Percentiles rank a stretch among this genome's conserved stretches.
Conservation (phyloP, 2,797 vertebrate species). For the Poecilia picta region DNA sequence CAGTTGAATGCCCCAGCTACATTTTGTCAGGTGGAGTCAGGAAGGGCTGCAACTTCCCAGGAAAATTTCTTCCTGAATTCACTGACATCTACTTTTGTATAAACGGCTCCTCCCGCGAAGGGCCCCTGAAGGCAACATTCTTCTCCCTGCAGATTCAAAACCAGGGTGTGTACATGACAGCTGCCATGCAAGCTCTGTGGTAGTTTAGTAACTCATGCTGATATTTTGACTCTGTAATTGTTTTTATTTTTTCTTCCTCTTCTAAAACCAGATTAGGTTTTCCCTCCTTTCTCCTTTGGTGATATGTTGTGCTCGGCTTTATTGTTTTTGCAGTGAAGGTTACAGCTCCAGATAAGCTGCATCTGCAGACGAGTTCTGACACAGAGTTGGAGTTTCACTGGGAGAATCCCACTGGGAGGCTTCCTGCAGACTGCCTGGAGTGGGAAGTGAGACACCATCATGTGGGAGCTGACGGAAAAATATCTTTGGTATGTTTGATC, state of each 20-base stretch:
- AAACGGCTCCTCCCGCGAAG: slow-evolving; percentile 70
- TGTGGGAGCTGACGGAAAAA: slow-evolving; percentile 40
- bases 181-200: not conserved
- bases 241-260: not conserved
- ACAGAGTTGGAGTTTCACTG: slow-evolving; percentile 57
- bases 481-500: slow-evolving; percentile 29
- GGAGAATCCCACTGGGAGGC: slow-evolving; percentile 52
- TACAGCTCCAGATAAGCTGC: slow-evolving; percentile 31
- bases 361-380: slow-evolving; percentile 39
- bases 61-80: slow-evolving; percentile 63
- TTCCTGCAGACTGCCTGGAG: slow-evolving; percentile 72
- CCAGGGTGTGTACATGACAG: slow-evolving; percentile 54
- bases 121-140: slow-evolving; percentile 54
- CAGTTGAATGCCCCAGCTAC: slow-evolving; percentile 75
- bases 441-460: slow-evolving; percentile 71
- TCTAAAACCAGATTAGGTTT: not conserved
- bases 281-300: not conserved
- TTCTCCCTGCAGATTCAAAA: slow-evolving; percentile 76
- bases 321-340: slow-evolving; percentile 71
- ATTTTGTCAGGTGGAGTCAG: slow-evolving; percentile 18
- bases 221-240: not conserved
- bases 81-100: slow-evolving; percentile 78
- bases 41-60: slow-evolving; percentile 73
- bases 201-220: not conserved
- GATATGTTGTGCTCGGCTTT: not conserved